These are phyloP conservation scores for Anhinga rufa DNA, from an alignment of 2,113 vertebrate species.

Conservation along the genomic window DNA sequence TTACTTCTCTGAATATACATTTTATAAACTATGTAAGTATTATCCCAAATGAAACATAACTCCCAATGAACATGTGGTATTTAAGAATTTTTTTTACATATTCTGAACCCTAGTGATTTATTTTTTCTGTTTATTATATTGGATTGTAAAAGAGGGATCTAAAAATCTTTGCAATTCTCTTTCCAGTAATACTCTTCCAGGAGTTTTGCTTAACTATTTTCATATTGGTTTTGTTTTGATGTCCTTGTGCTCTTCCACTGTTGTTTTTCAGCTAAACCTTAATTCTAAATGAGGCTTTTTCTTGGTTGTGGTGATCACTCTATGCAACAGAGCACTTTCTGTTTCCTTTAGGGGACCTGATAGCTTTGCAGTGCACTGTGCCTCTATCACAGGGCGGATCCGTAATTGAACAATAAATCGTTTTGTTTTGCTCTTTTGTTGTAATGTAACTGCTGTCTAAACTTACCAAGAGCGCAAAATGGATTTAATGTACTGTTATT, in stretches of 20 bases:
- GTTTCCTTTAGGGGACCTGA: not conserved
- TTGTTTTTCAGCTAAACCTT: not conserved
- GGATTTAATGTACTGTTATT: constrained; percentile 59
- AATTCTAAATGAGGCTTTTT: not conserved
- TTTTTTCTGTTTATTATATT: not conserved
- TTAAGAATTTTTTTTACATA: not conserved
- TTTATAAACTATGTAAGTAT: not conserved
- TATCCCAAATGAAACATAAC: not conserved
- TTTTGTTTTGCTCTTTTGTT: constrained; percentile 36
- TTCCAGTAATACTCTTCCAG: not conserved
- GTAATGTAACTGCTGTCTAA: constrained; percentile 36
- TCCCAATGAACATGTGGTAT: not conserved
- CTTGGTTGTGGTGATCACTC: not conserved
- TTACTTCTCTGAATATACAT: not conserved
- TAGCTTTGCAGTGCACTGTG: not conserved
- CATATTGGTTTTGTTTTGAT: not conserved
- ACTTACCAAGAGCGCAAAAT: constrained; percentile 34
- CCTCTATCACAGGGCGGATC: not conserved
- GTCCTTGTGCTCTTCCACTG: not conserved
- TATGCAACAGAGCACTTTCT: not conserved
- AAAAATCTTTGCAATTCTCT: not conserved
- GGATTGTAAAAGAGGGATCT: not conserved
- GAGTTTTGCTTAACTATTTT: not conserved
- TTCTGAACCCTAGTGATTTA: not conserved
- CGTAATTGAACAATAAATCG: not conserved